Evolutionary conservation across 1,140 invertebrate species (phyloP).

Genomic region (Grapholita molesta): DNA sequence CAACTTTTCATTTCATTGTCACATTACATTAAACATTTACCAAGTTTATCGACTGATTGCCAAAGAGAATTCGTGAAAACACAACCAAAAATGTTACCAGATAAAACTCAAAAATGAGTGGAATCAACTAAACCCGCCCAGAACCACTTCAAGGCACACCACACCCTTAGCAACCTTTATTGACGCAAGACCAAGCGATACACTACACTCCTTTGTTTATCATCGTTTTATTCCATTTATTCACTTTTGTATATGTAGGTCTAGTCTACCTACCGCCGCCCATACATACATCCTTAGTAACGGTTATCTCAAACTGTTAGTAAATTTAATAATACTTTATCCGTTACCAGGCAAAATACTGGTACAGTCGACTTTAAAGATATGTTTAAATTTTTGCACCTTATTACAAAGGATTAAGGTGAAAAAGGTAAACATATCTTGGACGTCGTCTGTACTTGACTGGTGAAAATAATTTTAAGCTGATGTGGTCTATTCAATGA

Average conservation of each 20-base stretch:
- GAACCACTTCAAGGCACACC: conserved; percentile 24
- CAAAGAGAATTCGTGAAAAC: no score
- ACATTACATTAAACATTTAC: no score
- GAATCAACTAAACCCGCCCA: conserved; percentile 28
- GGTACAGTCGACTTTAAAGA: no score
- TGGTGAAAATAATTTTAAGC: no score
- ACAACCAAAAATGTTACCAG: not conserved
- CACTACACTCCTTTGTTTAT: conserved; percentile 46
- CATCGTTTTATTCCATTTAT: conserved; percentile 32
- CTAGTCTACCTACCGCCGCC: no score
- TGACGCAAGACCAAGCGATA: conserved; percentile 35
- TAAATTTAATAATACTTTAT: not conserved
- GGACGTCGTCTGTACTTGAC: no score
- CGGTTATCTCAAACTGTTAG: not conserved
- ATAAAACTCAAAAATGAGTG: not conserved
- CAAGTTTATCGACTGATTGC: no score
- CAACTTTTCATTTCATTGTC: no score
- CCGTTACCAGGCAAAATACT: not conserved
- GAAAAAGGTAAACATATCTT: no score
- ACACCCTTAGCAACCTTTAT: conserved; percentile 36
- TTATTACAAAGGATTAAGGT: no score
- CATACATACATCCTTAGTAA: not conserved
- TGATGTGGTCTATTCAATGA: no score
- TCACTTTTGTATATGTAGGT: conserved; percentile 1
- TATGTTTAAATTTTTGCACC: no score